Evolutionary conservation across 2,888 invertebrate species (phyloP), one percentile per base, ranked within the genome.

Genomic region (Caenorhabditis sp.): DNA sequence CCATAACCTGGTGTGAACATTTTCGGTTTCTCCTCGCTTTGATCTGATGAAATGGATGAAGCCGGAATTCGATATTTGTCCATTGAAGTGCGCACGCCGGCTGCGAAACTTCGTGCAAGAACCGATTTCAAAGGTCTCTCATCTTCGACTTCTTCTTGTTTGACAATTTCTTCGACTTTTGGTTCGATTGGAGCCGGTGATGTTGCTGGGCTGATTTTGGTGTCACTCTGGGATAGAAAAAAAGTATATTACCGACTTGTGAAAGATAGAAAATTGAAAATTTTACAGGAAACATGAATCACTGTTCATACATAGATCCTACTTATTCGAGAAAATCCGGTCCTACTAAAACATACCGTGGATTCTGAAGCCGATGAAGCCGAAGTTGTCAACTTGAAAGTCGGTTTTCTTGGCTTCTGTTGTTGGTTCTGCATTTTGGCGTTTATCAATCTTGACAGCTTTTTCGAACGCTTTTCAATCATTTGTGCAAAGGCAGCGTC

Each of bases 371-470:
- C 21, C n/a, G 53, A n/a, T 53, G 53, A n/a, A 4, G 3, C 53
- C 4, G 20, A n/a, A 3, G 8, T 53, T 27, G 38, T 57, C 57
- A 26, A 8, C n/a, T 26, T 26, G 23, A 57, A 31, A 4, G 17
- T 27, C 31, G 71, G 59, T 23, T 64, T 72, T 27, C 71, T 25
- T 25, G 71, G 64, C 27, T 72, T 72, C 21, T 59, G 59, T 31
- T 67, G 43, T 5, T 53, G 20, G 12, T 8, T 8, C 10, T 57
- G 27, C 59, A 50, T 23, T 43, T 72, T 72, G 20, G 66, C 66
- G 14, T 59, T 59, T 3, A 72, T 67, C 27, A 72, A 31, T n/a
- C 64, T 25, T 23, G 63, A 56, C 36, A 60, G 63, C 10, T 59
- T 60, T 27, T 61, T 64, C 20, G 67, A 26, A 27, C 71, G 17